A percentile compares a stretch with the other conserved stretches of the same genome.
phyloP scores from a whole-genome alignment of 2,888 invertebrate species.

The Lepidochrysops patricia region DNA sequence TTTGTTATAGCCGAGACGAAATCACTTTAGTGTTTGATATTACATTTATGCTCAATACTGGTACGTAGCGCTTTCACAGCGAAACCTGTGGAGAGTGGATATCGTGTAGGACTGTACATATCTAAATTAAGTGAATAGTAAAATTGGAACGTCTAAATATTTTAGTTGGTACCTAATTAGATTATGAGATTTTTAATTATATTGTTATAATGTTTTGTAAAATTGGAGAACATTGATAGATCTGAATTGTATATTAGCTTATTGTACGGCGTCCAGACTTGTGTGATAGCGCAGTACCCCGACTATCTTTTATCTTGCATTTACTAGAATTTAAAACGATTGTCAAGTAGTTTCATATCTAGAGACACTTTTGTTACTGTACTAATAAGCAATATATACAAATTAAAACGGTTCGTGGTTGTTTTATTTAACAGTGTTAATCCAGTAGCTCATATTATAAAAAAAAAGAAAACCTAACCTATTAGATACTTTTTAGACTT shows the following conservation, averaged over 20 bases:
- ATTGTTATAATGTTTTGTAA: conserved; percentile 62
- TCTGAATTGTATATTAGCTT: conserved; percentile 63
- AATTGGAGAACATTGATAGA: conserved; percentile 55
- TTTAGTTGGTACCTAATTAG: conserved; percentile 66
- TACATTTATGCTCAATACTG: conserved; percentile 58
- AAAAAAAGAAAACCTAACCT: no score
- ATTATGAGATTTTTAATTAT: conserved; percentile 64
- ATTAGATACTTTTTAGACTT: no score
- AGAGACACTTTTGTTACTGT: conserved; percentile 68
- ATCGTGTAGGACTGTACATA: conserved; percentile 58
- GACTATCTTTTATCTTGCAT: conserved; percentile 63
- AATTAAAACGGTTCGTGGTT: conserved; percentile 43
- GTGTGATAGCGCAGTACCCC: conserved; percentile 69
- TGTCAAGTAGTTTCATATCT: conserved; percentile 56
- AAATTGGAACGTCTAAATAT: conserved; percentile 54
- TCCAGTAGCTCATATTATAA: not conserved
- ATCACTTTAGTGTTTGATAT: conserved; percentile 17
- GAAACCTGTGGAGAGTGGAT: conserved; percentile 61
- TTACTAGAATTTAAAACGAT: conserved; percentile 68
- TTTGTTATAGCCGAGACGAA: conserved; percentile 53
- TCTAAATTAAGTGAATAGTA: conserved; percentile 66
- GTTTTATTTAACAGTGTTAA: conserved; percentile 21
- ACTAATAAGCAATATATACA: conserved; percentile 73
- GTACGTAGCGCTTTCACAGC: conserved; percentile 66
- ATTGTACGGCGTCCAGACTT: conserved; percentile 41